Conservation (phyloP, 2,888 invertebrate genomes). For the Cryptocheilus praepositus region DNA sequence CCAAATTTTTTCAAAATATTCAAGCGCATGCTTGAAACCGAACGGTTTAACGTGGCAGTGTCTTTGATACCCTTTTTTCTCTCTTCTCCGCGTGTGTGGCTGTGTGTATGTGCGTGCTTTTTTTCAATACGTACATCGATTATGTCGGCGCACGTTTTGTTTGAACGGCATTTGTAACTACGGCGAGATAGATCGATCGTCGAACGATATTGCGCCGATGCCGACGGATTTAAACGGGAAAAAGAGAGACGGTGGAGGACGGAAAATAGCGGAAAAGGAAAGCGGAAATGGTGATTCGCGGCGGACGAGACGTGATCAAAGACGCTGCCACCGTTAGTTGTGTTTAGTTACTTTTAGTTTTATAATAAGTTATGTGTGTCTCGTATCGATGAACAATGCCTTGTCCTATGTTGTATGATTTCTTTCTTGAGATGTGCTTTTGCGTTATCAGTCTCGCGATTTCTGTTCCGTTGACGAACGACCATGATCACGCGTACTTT, state of each 20-base stretch:
- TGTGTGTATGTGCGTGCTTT: too few relatives aligned
- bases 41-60: slow-evolving; percentile 16
- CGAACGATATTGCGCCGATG: not conserved
- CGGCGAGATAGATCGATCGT: too few relatives aligned
- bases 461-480: slow-evolving; percentile 43
- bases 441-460: slow-evolving; percentile 48
- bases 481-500: slow-evolving; percentile 4
- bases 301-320: too few relatives aligned
- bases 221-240: not conserved
- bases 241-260: not conserved
- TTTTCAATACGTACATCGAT: slow-evolving; percentile 4
- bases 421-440: slow-evolving; percentile 49
- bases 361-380: slow-evolving; percentile 39
- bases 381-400: slow-evolving; percentile 41
- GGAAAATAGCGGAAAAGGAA: too few relatives aligned
- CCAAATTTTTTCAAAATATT: slow-evolving; percentile 22
- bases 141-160: not conserved
- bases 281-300: too few relatives aligned
- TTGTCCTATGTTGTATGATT: slow-evolving; percentile 57
- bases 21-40: slow-evolving; percentile 18
- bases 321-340: slow-evolving; percentile 14
- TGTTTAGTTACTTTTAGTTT: slow-evolving; percentile 36
- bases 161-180: not conserved
- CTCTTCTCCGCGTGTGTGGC: not conserved
- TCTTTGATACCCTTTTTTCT: slow-evolving; percentile 18